Percentiles rank a stretch among this genome's conserved stretches.
These are phyloP conservation scores for Peromyscus melanophrys DNA, from an alignment of 2,797 vertebrate species.

Conservation along the genomic window DNA sequence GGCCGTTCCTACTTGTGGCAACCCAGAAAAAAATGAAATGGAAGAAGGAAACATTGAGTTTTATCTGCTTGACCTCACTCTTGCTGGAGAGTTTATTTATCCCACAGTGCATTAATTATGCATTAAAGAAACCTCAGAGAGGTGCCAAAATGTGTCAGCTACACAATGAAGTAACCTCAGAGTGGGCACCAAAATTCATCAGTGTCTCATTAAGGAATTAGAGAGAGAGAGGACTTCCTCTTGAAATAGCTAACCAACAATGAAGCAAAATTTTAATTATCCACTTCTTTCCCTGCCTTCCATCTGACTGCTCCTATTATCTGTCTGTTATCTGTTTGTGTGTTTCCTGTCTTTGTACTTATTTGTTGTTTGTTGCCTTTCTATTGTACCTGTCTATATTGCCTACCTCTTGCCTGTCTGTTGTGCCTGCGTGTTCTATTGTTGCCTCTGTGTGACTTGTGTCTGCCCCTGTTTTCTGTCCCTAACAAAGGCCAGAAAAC, in stretches of 20 bases:
- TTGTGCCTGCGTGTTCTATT: not conserved
- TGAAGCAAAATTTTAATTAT: not conserved
- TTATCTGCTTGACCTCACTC: not conserved
- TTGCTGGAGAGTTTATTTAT: not conserved
- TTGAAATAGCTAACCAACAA: not conserved
- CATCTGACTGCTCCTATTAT: not conserved
- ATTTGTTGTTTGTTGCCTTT: too few relatives aligned
- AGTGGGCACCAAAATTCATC: not conserved
- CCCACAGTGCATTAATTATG: not conserved
- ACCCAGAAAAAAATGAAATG: not conserved
- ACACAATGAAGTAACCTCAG: not conserved
- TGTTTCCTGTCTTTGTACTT: not conserved
- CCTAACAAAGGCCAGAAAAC: not conserved
- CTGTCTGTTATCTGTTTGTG: not conserved
- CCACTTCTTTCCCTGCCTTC: not conserved
- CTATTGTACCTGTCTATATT: not conserved
- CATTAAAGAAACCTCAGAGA: not conserved
- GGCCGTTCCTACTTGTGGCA: not conserved
- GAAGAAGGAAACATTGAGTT: not conserved
- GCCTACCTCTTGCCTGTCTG: not conserved
- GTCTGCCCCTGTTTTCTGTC: too few relatives aligned
- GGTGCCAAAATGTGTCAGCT: not conserved
- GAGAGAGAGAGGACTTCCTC: not conserved
- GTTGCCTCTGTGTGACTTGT: not conserved
- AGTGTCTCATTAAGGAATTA: not conserved